Evolutionary conservation across 1,140 invertebrate species (phyloP).

Genomic region (Aphelinus atriplicis): DNA sequence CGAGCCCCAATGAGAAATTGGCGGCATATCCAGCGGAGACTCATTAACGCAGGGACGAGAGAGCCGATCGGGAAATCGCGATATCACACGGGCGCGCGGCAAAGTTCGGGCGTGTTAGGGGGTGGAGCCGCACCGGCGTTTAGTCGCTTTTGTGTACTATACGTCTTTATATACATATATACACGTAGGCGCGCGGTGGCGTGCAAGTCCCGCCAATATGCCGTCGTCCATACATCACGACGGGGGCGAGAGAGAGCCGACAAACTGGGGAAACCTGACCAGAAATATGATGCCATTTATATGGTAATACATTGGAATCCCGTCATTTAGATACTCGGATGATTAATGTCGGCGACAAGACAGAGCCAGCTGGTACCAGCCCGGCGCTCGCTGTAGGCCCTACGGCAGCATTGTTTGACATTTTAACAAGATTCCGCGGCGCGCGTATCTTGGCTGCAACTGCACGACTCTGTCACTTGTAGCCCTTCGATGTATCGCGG

Average conservation of each 20-base stretch:
- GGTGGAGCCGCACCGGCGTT: background rate
- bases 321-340: constrained; percentile 74
- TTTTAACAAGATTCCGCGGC: constrained; percentile 33
- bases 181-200: constrained; percentile 39
- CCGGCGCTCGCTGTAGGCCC: background rate
- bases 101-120: background rate
- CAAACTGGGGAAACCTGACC: constrained; percentile 70
- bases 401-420: constrained; percentile 16
- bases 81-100: background rate
- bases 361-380: constrained; percentile 42
- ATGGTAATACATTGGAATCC: constrained; percentile 75
- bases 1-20: too few relatives aligned
- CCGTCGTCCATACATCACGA: constrained; percentile 65
- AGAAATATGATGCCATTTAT: constrained; percentile 76
- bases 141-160: background rate
- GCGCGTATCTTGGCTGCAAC: background rate
- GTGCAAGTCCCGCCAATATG: constrained; percentile 61
- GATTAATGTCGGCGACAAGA: constrained; percentile 69
- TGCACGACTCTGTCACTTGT: background rate
- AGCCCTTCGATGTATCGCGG: too few relatives aligned
- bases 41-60: too few relatives aligned
- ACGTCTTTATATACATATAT: too few relatives aligned
- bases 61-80: too few relatives aligned
- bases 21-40: too few relatives aligned
- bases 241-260: constrained; percentile 58